Percentiles rank a stretch among this genome's conserved stretches.
Evolutionary conservation across 2,113 vertebrate genomes (phyloP).

Genomic region (Rhombomys opimus): DNA sequence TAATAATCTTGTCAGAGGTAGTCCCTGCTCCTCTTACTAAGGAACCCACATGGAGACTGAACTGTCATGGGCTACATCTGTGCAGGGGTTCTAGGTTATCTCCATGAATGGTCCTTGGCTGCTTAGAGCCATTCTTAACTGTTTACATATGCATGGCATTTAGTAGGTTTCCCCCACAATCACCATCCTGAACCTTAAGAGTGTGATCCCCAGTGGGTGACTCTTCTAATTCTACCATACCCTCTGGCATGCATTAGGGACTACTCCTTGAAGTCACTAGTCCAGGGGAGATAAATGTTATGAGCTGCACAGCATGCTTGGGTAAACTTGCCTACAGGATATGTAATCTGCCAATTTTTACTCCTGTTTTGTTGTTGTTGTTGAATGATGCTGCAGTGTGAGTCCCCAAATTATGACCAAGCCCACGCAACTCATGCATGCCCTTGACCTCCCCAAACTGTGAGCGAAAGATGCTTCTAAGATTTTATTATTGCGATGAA

Average conservation of each 20-base stretch:
- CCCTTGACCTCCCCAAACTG: neutral
- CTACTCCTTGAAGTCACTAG: neutral
- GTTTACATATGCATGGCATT: neutral
- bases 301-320: neutral
- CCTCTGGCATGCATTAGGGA: neutral
- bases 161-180: neutral
- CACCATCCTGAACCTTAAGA: neutral
- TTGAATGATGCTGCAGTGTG: neutral
- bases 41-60: too few relatives aligned
- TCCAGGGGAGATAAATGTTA: neutral
- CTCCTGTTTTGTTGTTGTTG: neutral
- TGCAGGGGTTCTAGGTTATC: too few relatives aligned
- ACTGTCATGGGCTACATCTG: too few relatives aligned
- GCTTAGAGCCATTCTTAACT: neutral
- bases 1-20: too few relatives aligned
- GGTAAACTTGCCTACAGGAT: neutral
- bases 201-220: neutral
- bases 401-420: neutral
- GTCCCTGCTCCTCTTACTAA: too few relatives aligned
- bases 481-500: neutral
- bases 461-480: neutral
- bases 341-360: rapidly evolving
- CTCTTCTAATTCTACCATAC: neutral
- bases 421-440: neutral
- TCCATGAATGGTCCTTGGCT: too few relatives aligned